Conservation (phyloP, 2,797 vertebrate species). For the Alfaro cultratus region DNA sequence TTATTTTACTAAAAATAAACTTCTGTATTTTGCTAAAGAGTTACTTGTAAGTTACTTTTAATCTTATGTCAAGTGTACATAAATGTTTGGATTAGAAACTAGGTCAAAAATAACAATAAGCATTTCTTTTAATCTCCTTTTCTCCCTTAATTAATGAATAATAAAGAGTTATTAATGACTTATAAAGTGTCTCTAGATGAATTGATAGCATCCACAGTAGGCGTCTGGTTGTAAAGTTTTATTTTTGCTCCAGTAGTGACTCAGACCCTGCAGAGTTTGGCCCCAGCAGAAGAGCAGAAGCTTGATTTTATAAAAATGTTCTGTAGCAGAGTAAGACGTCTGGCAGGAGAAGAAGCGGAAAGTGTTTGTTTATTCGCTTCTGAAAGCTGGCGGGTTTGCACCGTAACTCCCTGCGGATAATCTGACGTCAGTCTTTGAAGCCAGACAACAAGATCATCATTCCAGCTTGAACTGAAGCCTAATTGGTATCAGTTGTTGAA, state of each 20-base stretch:
- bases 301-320: slow-evolving; percentile 21
- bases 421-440: slow-evolving; percentile 63
- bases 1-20: no score
- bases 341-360: slow-evolving; percentile 40
- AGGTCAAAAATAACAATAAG: no score
- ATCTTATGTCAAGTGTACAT: no score
- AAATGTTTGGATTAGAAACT: no score
- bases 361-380: slow-evolving; percentile 54
- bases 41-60: no score
- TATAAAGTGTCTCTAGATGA: no score
- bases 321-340: slow-evolving; percentile 26
- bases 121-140: no score
- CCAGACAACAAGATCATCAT: slow-evolving; percentile 49
- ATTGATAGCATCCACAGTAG: no score
- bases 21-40: no score
- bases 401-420: slow-evolving; percentile 42
- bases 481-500: slow-evolving; percentile 58
- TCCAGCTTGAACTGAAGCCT: slow-evolving; percentile 52
- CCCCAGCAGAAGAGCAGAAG: slow-evolving; percentile 17
- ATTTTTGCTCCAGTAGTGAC: not conserved
- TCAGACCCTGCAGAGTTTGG: slow-evolving; percentile 3
- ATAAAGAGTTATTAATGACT: no score
- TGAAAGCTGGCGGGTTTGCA: slow-evolving; percentile 35
- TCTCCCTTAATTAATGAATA: no score
- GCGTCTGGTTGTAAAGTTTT: no score